These are phyloP conservation scores for Melanaphis sacchari DNA, from an alignment of 1,140 invertebrate species.

Conservation along the genomic window DNA sequence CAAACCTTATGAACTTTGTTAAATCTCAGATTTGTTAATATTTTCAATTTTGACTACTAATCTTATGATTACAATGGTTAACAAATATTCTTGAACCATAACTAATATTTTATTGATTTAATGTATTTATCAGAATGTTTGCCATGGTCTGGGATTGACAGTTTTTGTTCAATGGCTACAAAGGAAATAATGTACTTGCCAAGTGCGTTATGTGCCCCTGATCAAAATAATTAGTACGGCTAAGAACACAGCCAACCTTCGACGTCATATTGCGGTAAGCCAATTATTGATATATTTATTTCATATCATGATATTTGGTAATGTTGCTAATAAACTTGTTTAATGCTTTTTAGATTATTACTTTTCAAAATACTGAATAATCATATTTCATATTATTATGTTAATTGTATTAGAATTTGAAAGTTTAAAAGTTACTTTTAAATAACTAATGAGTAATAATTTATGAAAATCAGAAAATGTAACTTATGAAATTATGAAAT, in stretches of 20 bases:
- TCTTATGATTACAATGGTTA: slow-evolving; percentile 2
- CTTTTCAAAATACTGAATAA: not conserved
- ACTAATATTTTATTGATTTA: slow-evolving; percentile 10
- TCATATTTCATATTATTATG: not conserved
- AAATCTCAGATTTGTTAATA: not conserved
- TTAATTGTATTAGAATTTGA: not conserved
- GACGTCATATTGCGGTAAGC: slow-evolving; percentile 17
- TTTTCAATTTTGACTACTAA: not conserved
- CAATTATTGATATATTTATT: slow-evolving; percentile 6
- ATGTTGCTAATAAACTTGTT: not conserved
- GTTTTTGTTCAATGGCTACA: slow-evolving; percentile 3
- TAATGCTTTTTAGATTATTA: slow-evolving; percentile 13
- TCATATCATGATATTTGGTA: not conserved
- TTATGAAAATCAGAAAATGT: not conserved
- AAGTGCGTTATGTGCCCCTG: not conserved
- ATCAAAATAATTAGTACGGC: not conserved
- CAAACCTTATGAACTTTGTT: slow-evolving; percentile 5
- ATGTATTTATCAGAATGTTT: slow-evolving; percentile 9
- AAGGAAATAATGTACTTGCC: slow-evolving; percentile 10
- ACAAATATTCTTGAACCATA: slow-evolving; percentile 21
- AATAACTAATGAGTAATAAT: slow-evolving; percentile 13
- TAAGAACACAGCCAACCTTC: slow-evolving; percentile 18
- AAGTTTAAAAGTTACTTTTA: not conserved
- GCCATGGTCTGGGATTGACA: slow-evolving; percentile 3
- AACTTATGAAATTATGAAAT: not conserved